These are phyloP conservation scores for Blennius ocellaris DNA, from an alignment of 2,113 vertebrate species.

Conservation along the genomic window DNA sequence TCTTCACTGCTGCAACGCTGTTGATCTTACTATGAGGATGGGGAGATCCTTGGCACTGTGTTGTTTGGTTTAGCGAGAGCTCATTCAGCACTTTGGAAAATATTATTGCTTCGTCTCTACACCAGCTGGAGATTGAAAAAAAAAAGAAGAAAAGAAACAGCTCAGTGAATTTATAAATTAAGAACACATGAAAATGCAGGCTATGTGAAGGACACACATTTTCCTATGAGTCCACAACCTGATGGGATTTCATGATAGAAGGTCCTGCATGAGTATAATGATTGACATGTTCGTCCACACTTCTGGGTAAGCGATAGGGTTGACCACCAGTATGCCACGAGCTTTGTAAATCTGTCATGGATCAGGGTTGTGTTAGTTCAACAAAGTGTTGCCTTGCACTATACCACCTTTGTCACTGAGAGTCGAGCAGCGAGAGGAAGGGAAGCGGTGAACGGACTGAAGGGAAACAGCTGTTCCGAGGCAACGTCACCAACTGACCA, in stretches of 20 bases:
- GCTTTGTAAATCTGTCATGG: slow-evolving; percentile 8
- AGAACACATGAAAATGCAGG: slow-evolving; percentile 2
- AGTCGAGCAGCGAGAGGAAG: slow-evolving; percentile 2
- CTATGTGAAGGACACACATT: not conserved
- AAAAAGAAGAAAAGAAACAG: not conserved
- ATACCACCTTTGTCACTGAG: slow-evolving; percentile 3
- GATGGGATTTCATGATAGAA: not conserved
- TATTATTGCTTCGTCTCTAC: not conserved
- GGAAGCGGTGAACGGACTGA: not conserved
- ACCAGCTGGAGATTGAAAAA: not conserved
- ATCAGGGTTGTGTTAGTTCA: slow-evolving; percentile 32
- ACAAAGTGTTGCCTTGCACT: slow-evolving; percentile 2
- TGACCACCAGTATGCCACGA: not conserved
- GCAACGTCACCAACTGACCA: slow-evolving; percentile 32
- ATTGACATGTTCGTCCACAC: not conserved
- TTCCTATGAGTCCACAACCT: not conserved
- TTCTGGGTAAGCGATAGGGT: slow-evolving; percentile 10
- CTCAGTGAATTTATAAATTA: not conserved
- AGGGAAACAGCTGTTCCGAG: slow-evolving; percentile 42
- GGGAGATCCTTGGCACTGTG: not conserved
- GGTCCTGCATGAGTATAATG: not conserved
- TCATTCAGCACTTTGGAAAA: not conserved
- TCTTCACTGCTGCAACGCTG: not conserved
- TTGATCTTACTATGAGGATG: not conserved
- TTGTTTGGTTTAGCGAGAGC: not conserved